Evolutionary conservation across 2,797 vertebrate species (phyloP).

Genomic region (Leuciscus waleckii): DNA sequence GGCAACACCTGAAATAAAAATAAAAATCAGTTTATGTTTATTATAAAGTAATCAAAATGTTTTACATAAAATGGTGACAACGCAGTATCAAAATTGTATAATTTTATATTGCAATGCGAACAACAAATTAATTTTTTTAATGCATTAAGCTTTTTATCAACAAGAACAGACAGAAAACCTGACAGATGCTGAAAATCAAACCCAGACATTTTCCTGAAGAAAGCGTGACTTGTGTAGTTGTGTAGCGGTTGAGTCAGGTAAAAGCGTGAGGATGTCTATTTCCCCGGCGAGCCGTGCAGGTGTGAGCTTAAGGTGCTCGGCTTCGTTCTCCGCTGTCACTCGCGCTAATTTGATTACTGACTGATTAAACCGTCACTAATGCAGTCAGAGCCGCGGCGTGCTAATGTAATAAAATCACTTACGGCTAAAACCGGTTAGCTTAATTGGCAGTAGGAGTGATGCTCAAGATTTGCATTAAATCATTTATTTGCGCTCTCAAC

Average conservation of each 20-base stretch:
- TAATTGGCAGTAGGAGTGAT: conserved; percentile 82
- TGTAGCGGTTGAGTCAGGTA: conserved; percentile 28
- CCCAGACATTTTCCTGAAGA: neutral
- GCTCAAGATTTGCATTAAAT: conserved; percentile 80
- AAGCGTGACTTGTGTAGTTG: neutral
- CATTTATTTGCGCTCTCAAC: conserved; percentile 82
- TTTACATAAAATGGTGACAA: too few relatives aligned
- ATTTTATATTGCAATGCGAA: too few relatives aligned
- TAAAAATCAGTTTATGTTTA: too few relatives aligned
- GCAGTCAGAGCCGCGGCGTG: conserved; percentile 81
- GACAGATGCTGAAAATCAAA: neutral
- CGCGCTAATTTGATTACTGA: conserved; percentile 80
- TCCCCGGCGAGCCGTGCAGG: conserved; percentile 72
- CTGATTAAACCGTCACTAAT: conserved; percentile 84
- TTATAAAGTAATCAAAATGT: too few relatives aligned
- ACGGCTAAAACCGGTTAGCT: conserved; percentile 83
- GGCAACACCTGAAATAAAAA: too few relatives aligned
- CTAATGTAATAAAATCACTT: conserved; percentile 86
- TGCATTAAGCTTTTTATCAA: too few relatives aligned
- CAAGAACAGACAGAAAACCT: neutral
- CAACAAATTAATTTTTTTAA: neutral
- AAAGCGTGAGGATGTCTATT: conserved; percentile 58
- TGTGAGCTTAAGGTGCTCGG: conserved; percentile 74
- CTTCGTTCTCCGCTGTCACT: conserved; percentile 77
- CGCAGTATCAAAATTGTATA: too few relatives aligned